Percentiles rank a stretch among this genome's conserved stretches.
phyloP scores from a whole-genome alignment of 1,140 invertebrate genomes.

The Micrasema longulum region DNA sequence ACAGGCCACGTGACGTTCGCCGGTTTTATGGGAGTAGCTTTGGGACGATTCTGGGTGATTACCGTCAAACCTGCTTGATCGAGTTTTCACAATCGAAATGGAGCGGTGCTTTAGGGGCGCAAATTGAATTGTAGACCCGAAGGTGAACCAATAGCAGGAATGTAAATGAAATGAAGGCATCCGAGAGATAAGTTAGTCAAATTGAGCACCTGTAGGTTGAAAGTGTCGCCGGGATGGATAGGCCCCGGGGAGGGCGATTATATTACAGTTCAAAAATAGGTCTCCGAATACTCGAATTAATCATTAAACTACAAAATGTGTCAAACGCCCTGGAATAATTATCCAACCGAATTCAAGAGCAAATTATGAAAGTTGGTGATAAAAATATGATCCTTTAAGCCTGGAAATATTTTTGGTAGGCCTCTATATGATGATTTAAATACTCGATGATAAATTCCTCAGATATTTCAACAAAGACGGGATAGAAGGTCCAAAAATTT shows the following conservation, averaged over 20 bases:
- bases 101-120: conserved; percentile 3
- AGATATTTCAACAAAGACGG: no score
- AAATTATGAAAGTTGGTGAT: no score
- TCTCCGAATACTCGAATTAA: not conserved
- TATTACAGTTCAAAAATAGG: conserved; percentile 13
- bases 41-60: conserved; percentile 30
- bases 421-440: no score
- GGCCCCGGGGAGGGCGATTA: not conserved
- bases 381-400: no score
- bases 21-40: conserved; percentile 49
- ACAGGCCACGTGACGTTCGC: conserved; percentile 51
- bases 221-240: conserved; percentile 30
- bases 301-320: no score
- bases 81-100: conserved; percentile 30
- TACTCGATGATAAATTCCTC: no score
- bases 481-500: no score
- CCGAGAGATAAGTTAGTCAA: conserved; percentile 31
- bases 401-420: no score
- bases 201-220: conserved; percentile 32
- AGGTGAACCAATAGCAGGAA: conserved; percentile 31
- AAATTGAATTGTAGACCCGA: conserved; percentile 30
- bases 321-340: no score
- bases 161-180: conserved; percentile 35
- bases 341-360: no score
- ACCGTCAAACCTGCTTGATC: conserved; percentile 22